Conservation (phyloP, 2,113 vertebrate genomes). For the Mus spicilegus region DNA sequence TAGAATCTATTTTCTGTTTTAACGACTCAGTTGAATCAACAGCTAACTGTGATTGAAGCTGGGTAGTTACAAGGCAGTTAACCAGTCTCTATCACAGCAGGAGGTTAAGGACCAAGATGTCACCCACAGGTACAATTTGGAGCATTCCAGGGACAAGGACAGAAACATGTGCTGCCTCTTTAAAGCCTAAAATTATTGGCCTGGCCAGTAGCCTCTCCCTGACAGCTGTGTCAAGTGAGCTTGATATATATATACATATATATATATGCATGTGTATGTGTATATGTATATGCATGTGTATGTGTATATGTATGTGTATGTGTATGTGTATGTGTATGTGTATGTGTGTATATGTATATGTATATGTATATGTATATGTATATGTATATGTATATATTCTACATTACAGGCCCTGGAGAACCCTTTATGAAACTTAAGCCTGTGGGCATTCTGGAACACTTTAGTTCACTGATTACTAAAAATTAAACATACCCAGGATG, state of each 20-base stretch:
- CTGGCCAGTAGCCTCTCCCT: neutral
- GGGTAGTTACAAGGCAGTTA: neutral
- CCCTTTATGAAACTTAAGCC: conserved; percentile 63
- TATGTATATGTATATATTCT: neutral
- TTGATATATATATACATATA: neutral
- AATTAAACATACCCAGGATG: conserved; percentile 66
- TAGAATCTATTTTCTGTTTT: conserved; percentile 9
- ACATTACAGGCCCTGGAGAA: conserved; percentile 17
- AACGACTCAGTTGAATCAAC: neutral
- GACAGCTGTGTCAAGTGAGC: neutral
- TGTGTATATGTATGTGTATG: too few species aligned
- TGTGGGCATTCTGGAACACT: conserved; percentile 50
- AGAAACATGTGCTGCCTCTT: neutral
- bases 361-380: too few species aligned
- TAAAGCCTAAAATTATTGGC: neutral
- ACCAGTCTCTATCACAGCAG: neutral
- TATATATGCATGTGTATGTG: too few species aligned
- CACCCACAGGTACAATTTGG: neutral
- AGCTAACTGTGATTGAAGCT: neutral
- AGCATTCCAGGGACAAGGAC: neutral
- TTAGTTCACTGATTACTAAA: conserved; percentile 75
- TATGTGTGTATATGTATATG: too few species aligned
- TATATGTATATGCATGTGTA: too few species aligned
- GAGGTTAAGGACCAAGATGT: neutral
- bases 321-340: too few species aligned